Evolutionary conservation across 2,797 vertebrate species (phyloP), one percentile per base, ranked within the genome.

Genomic region (Lindbergichthys nudifrons): DNA sequence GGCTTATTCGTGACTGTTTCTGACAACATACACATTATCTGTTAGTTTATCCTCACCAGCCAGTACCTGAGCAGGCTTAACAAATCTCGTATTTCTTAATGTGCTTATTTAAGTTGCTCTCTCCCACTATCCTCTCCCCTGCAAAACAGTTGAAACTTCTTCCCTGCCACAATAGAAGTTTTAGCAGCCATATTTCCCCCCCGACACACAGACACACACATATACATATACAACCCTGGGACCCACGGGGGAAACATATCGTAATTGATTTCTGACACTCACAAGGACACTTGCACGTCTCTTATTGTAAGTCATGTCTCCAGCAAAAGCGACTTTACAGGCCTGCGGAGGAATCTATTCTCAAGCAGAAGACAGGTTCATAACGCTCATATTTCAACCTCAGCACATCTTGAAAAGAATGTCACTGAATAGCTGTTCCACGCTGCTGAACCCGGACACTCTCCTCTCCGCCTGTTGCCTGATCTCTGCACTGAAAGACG

Each of bases 201-300:
- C 13, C 53, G 15, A 50, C 10, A 59, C 32, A 39, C 43, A 53
- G 48, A 45, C 30, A 61, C 61, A 58, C 62, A 63, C 66, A 81
- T 77, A 84, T 80, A 73, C 77, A 80, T 65, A 68, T 54, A 84
- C 82, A 65, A 69, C 52, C 65, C 72, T 46, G 75, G 10, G 21
- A 72, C 70, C 81, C 84, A 71, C 73, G 42, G 70, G 77, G 80
- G 74, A 78, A 87, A 82, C 70, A 59, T 56, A 65, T 60, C 10
- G 32, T 88, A 90, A 91, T 88, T 86, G 88, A 92, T 91, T 92
- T 86, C 81, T 83, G 87, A 88, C 88, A 84, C 79, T 82, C 76
- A 69, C 87, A 90, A 84, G 84, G 88, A 89, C 91, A 79, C 85
- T 82, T 65, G 67, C 83, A 56, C 36, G 13, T 87, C 85, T 88